Evolutionary conservation across 2,888 invertebrate species (phyloP), one percentile per base, ranked within the genome.

Genomic region (Drosophila fungiperda): DNA sequence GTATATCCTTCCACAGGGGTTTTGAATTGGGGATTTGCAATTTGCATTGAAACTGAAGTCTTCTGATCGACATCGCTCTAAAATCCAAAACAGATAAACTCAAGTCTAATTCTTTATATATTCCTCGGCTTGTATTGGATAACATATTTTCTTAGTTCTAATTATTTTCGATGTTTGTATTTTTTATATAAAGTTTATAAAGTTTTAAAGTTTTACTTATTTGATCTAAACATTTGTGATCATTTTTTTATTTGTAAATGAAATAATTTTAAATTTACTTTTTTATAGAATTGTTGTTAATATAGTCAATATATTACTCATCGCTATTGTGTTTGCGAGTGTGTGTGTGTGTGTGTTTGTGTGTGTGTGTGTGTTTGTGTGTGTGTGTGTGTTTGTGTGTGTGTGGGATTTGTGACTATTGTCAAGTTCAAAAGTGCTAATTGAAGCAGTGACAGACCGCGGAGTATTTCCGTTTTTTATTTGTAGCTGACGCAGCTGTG

Each of bases 341-440:
- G 36, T 23, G 52, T 26, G 33, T 20, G 35, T 49, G 58, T 20
- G 59, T 63, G 48, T 49, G 33, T 32, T 20, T n/a, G 1, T 7
- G n/a, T 55, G n/a, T 26, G 32, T 1, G 32, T 20, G 35, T 49
- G 58, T 20, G 59, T 63, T 52, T 49, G 33, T 32, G 20, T n/a
- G 1, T 7, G n/a, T 55, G n/a, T 26, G 32, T 1, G 32, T 42
- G 40, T 49, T n/a, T 15, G 61, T 45, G 23, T 55, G 40, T 60
- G 17, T 65, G 35, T 36, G 36, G 35, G 40, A 7, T 54, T 63
- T 65, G 72, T 52, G 57, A 38, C 60, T 45, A 26, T 66, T 68
- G 69, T 84, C 80, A 89, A 90, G 87, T 84, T 87, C 87, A 85
- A 73, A 67, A 76, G 90, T 89, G 88, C 90, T 90, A 90, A 88